Percentiles rank a stretch among this genome's conserved stretches.
Conservation (phyloP, 2,797 vertebrate genomes). For the Eulemur mongoz region DNA sequence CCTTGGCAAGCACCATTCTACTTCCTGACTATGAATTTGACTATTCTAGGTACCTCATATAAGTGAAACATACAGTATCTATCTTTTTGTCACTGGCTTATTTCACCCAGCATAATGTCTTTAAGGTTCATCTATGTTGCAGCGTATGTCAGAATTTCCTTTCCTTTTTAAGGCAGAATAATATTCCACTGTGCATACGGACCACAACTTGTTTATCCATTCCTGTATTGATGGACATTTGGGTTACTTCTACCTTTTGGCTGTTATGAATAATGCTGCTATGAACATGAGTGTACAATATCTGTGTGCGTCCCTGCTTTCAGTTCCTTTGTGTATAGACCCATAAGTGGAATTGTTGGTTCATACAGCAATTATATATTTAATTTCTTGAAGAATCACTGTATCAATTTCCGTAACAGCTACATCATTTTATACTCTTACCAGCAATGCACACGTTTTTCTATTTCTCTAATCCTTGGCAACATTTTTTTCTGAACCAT, state of each 20-base stretch:
- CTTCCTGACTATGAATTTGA: background rate
- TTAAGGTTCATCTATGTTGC: background rate
- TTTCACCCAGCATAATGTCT: background rate
- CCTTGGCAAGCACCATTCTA: background rate
- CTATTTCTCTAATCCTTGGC: background rate
- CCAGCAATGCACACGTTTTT: background rate
- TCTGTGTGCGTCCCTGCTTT: background rate
- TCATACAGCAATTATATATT: background rate
- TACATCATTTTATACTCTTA: background rate
- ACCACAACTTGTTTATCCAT: background rate
- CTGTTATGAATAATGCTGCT: background rate
- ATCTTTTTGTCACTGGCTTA: background rate
- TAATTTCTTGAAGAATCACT: background rate
- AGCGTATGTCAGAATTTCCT: background rate
- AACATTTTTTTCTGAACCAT: background rate
- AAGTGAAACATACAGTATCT: background rate
- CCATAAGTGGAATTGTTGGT: background rate
- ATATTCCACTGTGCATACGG: fast-evolving
- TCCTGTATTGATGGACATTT: background rate
- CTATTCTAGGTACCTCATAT: background rate
- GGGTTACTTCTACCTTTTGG: background rate
- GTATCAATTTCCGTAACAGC: background rate
- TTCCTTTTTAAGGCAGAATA: background rate
- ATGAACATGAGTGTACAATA: background rate
- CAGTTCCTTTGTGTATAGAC: background rate